A percentile compares a stretch with the other conserved stretches of the same genome.
These are phyloP conservation scores for Keiferia lycopersicella DNA, from an alignment of 2,888 invertebrate species.

Conservation along the genomic window DNA sequence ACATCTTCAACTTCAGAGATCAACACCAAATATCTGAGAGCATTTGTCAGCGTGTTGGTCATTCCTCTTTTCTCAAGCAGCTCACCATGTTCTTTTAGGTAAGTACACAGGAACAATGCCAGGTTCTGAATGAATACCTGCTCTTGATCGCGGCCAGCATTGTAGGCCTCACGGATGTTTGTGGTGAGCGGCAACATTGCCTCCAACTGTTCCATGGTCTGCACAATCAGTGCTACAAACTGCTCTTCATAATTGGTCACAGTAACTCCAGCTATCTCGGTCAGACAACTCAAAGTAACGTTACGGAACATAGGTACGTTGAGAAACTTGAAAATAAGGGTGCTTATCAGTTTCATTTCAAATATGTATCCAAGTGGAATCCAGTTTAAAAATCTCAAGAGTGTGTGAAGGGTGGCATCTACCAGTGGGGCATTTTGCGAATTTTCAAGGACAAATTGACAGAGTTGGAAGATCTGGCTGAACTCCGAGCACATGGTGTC, in stretches of 20 bases:
- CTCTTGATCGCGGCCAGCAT: conserved; percentile 96
- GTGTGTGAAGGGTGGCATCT: conserved; percentile 96
- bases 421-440: conserved; percentile 98
- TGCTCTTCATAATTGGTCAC: conserved; percentile 95
- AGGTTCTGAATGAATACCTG: conserved; percentile 99
- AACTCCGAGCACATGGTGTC: conserved; percentile 99
- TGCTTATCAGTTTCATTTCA: conserved; percentile 97
- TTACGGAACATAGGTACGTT: conserved; percentile 99
- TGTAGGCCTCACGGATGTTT: conserved; percentile 96
- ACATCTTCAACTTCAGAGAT: conserved; percentile 99
- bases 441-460: conserved; percentile 98
- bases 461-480: conserved; percentile 98
- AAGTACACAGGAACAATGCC: conserved; percentile 97
- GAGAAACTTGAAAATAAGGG: conserved; percentile 97
- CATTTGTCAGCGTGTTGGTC: conserved; percentile 89
- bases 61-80: conserved; percentile 91
- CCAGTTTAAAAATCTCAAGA: conserved; percentile 98
- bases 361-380: conserved; percentile 99
- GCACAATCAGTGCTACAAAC: conserved; percentile 93
- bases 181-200: conserved; percentile 95
- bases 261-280: conserved; percentile 97
- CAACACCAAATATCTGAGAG: conserved; percentile 91
- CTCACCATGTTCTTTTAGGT: conserved; percentile 96
- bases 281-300: conserved; percentile 98
- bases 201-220: conserved; percentile 96